Percentiles rank a stretch among this genome's conserved stretches.
Conservation (phyloP, 1,140 invertebrate genomes). For the Sipha flava region DNA sequence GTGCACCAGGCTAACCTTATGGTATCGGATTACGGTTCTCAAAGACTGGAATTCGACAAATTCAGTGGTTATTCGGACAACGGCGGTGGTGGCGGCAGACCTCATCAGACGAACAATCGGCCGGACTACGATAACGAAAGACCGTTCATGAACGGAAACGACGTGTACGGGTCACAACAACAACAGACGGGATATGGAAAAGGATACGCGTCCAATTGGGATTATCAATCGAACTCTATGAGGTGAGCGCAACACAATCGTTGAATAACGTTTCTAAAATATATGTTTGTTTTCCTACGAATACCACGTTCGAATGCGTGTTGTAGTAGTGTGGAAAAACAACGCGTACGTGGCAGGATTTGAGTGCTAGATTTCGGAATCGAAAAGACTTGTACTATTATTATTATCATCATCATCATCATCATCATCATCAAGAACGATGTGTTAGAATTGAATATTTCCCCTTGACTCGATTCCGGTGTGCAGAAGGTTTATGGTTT, state of each 20-base stretch:
- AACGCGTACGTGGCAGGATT: too few relatives aligned
- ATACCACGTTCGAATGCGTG: too few relatives aligned
- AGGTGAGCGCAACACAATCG: too few relatives aligned
- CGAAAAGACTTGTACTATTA: neutral
- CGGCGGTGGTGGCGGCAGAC: neutral
- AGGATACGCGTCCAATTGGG: slow-evolving; percentile 26
- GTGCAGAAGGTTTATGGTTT: neutral
- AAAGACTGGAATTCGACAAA: neutral
- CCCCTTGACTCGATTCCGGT: slow-evolving; percentile 13
- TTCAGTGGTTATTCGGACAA: neutral
- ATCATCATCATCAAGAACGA: neutral
- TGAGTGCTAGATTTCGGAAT: neutral
- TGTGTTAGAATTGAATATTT: neutral
- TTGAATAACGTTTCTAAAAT: too few relatives aligned
- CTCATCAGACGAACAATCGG: neutral
- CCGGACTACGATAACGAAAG: neutral
- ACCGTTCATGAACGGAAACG: neutral
- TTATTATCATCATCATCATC: neutral
- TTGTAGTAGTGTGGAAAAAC: neutral
- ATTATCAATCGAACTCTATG: slow-evolving; percentile 20
- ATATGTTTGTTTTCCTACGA: too few relatives aligned
- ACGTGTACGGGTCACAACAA: neutral
- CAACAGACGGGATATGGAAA: neutral
- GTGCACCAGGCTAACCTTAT: neutral
- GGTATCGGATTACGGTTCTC: neutral